Base-by-base conservation (phyloP, 2,888 invertebrate species). In the Schizaphis graminum region DNA sequence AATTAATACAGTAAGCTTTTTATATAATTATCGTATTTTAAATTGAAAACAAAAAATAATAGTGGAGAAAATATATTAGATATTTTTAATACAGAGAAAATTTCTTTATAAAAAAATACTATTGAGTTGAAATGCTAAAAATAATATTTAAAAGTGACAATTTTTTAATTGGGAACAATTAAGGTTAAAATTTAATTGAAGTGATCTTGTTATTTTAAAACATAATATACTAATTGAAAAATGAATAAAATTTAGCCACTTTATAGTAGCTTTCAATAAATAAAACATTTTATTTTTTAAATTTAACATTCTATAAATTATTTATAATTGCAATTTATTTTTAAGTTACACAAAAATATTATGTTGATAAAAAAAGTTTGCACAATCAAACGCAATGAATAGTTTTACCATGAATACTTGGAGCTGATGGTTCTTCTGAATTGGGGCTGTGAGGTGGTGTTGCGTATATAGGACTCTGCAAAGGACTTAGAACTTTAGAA, bases 381-480 rank as follows among this genome's bases (percentile, higher is more conserved):
- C 16, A n/a, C 16, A 67, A 21, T 77, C 3, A 77, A 77, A 77
- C 21, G 35, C 35, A 21, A 77, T 7, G 28, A 87, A 94, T 28
- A 41, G 1, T 41, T 35, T 86, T 53, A 94, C 89, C 94, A 57
- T 94, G 94, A 88, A 91, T 87, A 67, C 89, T 91, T 13, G 91
- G 92, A 89, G 89, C 94, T 88, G 93, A 91, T 26, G 93, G 86
- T 90, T 94, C 77, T 77, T 91, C 94, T 57, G 53, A 49, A 57
- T 61, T 89, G 10, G 98, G 98, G 61, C 98, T 98, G 94, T 97
- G 97, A 0, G 98, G 98, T 11, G 98, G 98, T 56, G 98, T 98
- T 35, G 98, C 98, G 96, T 98, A 98, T 95, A 98, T 97, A 95
- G 98, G 97, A 96, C 97, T 97, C 94, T 95, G 95, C 28, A 97